phyloP scores from a whole-genome alignment of 2,797 vertebrate species.

The Lepilemur ruficaudatus region DNA sequence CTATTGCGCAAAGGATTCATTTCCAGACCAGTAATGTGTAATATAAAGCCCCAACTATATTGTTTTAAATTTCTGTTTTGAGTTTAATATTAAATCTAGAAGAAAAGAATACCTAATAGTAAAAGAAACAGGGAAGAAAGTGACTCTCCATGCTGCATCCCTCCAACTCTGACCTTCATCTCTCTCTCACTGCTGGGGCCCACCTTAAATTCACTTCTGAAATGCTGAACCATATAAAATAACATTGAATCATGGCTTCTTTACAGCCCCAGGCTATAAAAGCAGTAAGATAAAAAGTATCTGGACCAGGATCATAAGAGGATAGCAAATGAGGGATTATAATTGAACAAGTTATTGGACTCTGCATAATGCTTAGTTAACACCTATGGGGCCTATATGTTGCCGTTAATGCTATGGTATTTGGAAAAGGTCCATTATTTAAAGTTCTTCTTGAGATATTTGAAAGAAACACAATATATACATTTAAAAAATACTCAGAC shows the following conservation, averaged over 20 bases:
- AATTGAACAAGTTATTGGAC: not conserved
- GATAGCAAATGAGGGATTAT: not conserved
- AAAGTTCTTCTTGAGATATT: not conserved
- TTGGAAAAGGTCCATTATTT: not conserved
- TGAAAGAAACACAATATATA: not conserved
- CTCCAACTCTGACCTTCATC: not conserved
- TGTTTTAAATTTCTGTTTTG: not conserved
- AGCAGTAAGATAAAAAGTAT: not conserved
- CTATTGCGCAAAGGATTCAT: not conserved
- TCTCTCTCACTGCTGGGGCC: not conserved
- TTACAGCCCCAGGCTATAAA: not conserved
- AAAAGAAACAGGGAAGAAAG: not conserved
- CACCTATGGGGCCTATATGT: not conserved
- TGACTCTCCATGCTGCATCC: not conserved
- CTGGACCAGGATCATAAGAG: not conserved
- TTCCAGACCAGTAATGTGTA: not conserved
- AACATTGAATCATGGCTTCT: not conserved
- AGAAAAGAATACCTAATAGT: not conserved
- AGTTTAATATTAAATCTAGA: not conserved
- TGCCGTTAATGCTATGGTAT: not conserved
- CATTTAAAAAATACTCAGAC: not conserved
- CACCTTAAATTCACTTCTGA: not conserved
- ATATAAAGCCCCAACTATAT: not conserved
- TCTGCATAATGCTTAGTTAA: not conserved
- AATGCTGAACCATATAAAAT: not conserved